Evolutionary conservation across 2,888 invertebrate genomes (phyloP).

Genomic region (Netelia inedita): DNA sequence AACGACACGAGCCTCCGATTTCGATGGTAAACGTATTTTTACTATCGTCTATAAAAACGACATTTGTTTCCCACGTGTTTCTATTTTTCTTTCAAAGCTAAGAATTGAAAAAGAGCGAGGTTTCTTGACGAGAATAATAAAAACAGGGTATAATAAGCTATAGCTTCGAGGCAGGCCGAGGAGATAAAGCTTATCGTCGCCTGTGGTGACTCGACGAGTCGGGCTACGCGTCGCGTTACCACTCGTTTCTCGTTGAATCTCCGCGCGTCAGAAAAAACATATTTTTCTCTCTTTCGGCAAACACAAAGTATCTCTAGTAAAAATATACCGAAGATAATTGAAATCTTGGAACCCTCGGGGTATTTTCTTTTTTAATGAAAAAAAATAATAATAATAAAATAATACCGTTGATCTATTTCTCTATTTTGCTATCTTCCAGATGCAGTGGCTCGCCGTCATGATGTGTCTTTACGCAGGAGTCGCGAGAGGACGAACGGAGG

Average conservation of each 20-base stretch:
- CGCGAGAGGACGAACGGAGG: constrained; percentile 81
- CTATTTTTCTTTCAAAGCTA: background rate
- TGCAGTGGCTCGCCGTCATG: constrained; percentile 79
- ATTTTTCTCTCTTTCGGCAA: background rate
- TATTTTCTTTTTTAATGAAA: too few relatives aligned
- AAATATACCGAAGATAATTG: too few relatives aligned
- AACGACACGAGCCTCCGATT: background rate
- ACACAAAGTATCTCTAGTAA: too few relatives aligned
- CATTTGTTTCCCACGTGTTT: background rate
- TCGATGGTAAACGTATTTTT: background rate
- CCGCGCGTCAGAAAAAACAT: background rate
- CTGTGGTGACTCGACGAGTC: constrained; percentile 13
- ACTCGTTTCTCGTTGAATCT: background rate
- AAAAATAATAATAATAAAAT: background rate
- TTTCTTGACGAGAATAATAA: background rate
- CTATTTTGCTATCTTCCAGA: constrained; percentile 71
- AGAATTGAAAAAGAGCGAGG: background rate
- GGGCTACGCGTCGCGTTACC: background rate
- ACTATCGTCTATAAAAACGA: background rate
- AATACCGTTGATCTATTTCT: background rate
- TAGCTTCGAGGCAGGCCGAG: background rate
- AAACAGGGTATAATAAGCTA: background rate
- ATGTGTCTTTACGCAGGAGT: constrained; percentile 78
- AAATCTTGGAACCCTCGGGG: too few relatives aligned
- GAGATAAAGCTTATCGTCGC: constrained; percentile 62